Conservation (phyloP, 1,140 invertebrate genomes). For the Eupristina koningsbergeri region DNA sequence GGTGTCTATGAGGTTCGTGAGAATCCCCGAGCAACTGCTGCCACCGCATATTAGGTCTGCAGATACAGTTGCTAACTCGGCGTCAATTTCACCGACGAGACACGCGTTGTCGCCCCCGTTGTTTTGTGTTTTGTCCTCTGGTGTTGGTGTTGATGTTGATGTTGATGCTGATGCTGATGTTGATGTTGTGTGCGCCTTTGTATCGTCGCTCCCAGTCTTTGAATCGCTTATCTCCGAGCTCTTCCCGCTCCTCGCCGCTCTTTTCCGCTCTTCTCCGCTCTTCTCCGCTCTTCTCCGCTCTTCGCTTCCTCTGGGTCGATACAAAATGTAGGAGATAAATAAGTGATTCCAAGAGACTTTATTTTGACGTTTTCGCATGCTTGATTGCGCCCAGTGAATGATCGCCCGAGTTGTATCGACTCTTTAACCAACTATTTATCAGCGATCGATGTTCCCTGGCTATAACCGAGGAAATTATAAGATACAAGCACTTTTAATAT, state of each 20-base stretch:
- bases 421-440: not conserved
- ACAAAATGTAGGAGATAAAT: not conserved
- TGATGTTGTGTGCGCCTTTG: not conserved
- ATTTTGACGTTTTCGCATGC: slow-evolving; percentile 1
- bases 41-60: slow-evolving; percentile 1
- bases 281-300: too few species aligned
- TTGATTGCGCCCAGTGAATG: not conserved
- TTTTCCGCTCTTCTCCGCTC: not conserved
- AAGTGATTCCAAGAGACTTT: slow-evolving; percentile 1
- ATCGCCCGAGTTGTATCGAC: slow-evolving; percentile 5
- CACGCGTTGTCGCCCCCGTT: not conserved
- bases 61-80: slow-evolving; percentile 26
- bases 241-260: too few species aligned
- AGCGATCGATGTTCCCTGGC: not conserved
- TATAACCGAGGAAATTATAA: not conserved
- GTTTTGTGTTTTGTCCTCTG: too few species aligned
- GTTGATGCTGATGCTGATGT: too few species aligned
- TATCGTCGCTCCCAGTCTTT: not conserved
- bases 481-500: not conserved
- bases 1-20: too few species aligned
- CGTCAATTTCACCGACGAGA: not conserved
- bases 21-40: not conserved
- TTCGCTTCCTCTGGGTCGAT: not conserved
- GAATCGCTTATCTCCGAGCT: not conserved
- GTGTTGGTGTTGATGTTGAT: too few species aligned